These are phyloP conservation scores for Phainopepla nitens DNA, from an alignment of 2,113 vertebrate species.

Conservation along the genomic window DNA sequence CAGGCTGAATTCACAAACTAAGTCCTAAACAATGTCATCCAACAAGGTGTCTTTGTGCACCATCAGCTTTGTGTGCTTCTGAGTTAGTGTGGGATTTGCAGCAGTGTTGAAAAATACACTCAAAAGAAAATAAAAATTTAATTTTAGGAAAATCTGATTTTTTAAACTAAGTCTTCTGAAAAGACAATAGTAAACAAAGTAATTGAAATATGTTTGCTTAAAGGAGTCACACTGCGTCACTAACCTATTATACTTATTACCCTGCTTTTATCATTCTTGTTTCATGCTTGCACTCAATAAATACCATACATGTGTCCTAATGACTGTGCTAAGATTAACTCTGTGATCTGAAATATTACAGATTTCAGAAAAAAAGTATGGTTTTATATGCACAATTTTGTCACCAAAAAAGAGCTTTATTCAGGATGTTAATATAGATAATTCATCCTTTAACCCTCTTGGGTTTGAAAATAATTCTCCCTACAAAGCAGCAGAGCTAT, in stretches of 20 bases:
- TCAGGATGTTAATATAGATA: not conserved
- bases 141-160: not conserved
- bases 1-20: not conserved
- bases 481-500: not conserved
- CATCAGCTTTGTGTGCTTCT: not conserved
- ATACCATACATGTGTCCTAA: not conserved
- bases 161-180: not conserved
- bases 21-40: not conserved
- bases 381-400: not conserved
- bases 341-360: not conserved
- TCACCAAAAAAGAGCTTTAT: not conserved
- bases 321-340: not conserved
- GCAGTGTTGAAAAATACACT: not conserved
- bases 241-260: not conserved
- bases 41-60: not conserved
- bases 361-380: not conserved
- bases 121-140: not conserved
- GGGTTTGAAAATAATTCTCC: not conserved
- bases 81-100: not conserved
- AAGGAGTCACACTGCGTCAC: not conserved
- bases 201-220: not conserved
- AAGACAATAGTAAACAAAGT: not conserved
- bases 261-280: not conserved
- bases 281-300: not conserved
- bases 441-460: not conserved